Conservation (phyloP, 2,888 invertebrate genomes). For the Steinernema scapterisci region DNA sequence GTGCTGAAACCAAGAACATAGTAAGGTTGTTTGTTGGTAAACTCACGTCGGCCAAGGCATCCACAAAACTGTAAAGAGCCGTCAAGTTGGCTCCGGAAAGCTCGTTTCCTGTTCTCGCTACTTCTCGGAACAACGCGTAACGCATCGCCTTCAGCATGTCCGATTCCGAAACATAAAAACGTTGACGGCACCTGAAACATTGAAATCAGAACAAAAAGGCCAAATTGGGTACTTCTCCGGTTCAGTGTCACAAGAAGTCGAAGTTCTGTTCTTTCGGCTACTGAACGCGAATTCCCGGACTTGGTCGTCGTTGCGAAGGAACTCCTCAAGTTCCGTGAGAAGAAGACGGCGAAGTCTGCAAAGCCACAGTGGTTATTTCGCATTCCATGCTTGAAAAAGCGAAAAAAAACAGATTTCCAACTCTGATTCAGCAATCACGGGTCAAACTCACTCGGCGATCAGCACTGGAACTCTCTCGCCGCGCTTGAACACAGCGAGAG, state of each 20-base stretch:
- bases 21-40: background rate
- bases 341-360: slow-evolving; percentile 60
- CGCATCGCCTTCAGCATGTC: slow-evolving; percentile 66
- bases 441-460: slow-evolving; percentile 58
- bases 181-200: slow-evolving; percentile 52
- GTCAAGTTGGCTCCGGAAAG: slow-evolving; percentile 61
- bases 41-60: slow-evolving; percentile 52
- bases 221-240: slow-evolving; percentile 12
- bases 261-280: slow-evolving; percentile 43
- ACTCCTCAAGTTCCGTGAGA: slow-evolving; percentile 58
- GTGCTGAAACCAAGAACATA: slow-evolving; percentile 33
- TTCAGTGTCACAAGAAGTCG: slow-evolving; percentile 4
- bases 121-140: slow-evolving; percentile 50
- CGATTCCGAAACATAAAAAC: slow-evolving; percentile 62
- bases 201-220: background rate
- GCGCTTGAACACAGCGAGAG: slow-evolving; percentile 61
- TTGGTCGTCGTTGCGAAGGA: slow-evolving; percentile 40
- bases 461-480: slow-evolving; percentile 60
- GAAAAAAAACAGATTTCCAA: too few species aligned
- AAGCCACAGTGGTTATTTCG: too few species aligned
- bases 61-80: slow-evolving; percentile 61
- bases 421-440: too few species aligned
- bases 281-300: slow-evolving; percentile 38
- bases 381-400: too few species aligned
- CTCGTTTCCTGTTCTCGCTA: slow-evolving; percentile 46